These are phyloP conservation scores for Mesochorus sp. DNA, from an alignment of 2,888 invertebrate species.

Conservation along the genomic window DNA sequence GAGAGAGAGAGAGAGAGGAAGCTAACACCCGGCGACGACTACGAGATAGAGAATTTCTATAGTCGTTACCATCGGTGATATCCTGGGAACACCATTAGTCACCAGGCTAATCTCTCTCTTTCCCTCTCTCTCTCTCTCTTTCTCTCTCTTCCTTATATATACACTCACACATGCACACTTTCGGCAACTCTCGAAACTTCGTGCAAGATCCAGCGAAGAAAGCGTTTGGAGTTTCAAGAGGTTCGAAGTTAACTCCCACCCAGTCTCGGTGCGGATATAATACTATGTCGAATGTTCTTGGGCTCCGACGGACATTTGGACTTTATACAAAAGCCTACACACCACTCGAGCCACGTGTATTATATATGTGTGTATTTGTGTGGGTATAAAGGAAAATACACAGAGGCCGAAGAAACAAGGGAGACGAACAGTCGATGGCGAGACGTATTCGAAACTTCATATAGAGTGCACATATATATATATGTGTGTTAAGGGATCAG, in stretches of 20 bases:
- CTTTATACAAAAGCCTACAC: constrained; percentile 29
- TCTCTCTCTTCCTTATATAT: background rate
- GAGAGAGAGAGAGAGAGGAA: background rate
- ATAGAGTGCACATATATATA: constrained; percentile 9
- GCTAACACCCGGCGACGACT: constrained; percentile 6
- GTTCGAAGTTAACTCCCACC: constrained; percentile 20
- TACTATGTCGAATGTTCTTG: constrained; percentile 3
- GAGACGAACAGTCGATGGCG: constrained; percentile 35
- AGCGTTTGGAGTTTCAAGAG: constrained; percentile 26
- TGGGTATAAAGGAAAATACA: background rate
- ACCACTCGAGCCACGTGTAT: background rate
- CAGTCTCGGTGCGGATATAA: background rate
- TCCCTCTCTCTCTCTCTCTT: background rate
- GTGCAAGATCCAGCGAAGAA: constrained; percentile 10
- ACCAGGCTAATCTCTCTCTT: constrained; percentile 28
- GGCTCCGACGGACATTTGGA: constrained; percentile 8
- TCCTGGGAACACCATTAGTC: constrained; percentile 46
- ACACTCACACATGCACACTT: too few species aligned
- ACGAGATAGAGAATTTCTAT: constrained; percentile 29
- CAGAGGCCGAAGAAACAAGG: constrained; percentile 46
- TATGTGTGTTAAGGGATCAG: constrained; percentile 17
- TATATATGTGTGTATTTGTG: background rate
- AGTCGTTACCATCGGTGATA: constrained; percentile 27
- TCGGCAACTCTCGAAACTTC: constrained; percentile 8
- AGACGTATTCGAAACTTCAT: constrained; percentile 43